Conservation (phyloP, 2,797 vertebrate species). For the Microhierax caerulescens region DNA sequence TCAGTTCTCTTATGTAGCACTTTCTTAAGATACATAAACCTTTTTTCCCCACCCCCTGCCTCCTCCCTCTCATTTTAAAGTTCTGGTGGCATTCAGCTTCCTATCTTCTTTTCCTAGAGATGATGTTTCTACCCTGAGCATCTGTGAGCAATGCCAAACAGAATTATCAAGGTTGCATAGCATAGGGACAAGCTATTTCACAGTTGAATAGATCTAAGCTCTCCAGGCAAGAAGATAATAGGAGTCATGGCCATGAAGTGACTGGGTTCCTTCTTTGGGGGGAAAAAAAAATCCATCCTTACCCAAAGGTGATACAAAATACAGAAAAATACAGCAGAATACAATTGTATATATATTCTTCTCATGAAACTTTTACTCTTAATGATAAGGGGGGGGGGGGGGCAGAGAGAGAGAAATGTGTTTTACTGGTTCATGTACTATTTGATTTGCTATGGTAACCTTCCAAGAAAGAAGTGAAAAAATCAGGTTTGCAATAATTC, state of each 20-base stretch:
- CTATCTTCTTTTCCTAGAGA: background rate
- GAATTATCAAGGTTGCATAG: background rate
- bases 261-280: background rate
- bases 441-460: background rate
- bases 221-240: background rate
- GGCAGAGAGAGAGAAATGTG: background rate
- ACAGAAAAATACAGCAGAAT: background rate
- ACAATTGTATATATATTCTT: background rate
- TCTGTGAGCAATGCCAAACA: background rate
- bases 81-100: background rate
- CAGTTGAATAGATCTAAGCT: background rate
- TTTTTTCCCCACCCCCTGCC: background rate
- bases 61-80: background rate
- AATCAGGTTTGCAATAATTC: background rate
- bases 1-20: background rate
- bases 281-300: background rate
- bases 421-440: background rate
- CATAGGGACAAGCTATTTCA: background rate
- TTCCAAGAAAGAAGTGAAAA: background rate
- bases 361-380: background rate
- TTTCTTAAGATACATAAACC: background rate
- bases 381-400: background rate
- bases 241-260: background rate
- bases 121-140: background rate
- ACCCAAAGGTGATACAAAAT: background rate